Base-by-base conservation (phyloP, 2,797 vertebrate species). In the Sebastes steindachneri region DNA sequence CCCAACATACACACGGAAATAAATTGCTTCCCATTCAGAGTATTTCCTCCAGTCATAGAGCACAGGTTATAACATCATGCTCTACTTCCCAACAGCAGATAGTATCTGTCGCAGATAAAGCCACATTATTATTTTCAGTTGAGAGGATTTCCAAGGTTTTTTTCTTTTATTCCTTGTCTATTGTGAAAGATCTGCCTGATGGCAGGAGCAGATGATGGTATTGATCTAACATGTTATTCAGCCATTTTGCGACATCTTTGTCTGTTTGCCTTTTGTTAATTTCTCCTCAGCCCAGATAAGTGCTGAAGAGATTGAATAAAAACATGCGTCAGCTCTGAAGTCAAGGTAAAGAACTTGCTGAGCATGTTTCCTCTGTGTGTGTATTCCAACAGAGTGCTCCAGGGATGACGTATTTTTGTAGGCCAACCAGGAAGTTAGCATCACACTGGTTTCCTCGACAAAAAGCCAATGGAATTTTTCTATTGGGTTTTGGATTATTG, bases 31-130 rank as follows among this genome's bases (percentile, higher is more conserved):
- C 71, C 57, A 55, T 89, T 89, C 58, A 33, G 68, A 84, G 77
- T 83, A 66, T 91, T 91, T 92, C 90, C 87, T 87, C 75, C 86
- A 83, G 86, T 88, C 85, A 90, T 57, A 68, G 85, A 86, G 83
- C 82, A 55, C 89, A 91, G 90, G 92, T 90, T 91, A 74, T 88
- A 89, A 82, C 88, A 87, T 85, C 85, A 86, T 88, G 88, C 92
- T 92, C 89, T 86, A 84, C 85, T 93, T 89, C 82, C 79, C 78
- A 67, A 73, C 83, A 75, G 86, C 86, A 86, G 91, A 93, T 93
- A 78, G 58, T 84, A 93, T 93, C 89, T 86, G 86, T 87, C 28
- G 8, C 82, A 85, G 92, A 93, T 92, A 89, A 89, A 86, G 80
- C 73, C 70, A 77, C 80, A 73, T 85, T 93, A 85, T 91, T 88